Base-by-base conservation (phyloP, 30 jellyfish, hydroid and myxozoan species). In the Turritopsis rubra region DNA sequence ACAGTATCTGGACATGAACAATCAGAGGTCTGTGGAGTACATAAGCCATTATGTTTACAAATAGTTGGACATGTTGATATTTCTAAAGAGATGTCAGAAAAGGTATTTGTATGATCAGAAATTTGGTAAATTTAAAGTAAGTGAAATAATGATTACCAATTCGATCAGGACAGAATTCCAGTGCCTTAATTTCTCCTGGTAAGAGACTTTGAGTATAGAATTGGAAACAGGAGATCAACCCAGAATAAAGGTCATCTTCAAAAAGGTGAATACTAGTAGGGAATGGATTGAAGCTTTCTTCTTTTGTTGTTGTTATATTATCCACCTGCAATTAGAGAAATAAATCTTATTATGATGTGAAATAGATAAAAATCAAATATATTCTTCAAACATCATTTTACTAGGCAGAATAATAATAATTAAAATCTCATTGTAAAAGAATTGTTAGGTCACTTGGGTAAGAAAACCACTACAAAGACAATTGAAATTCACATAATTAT, bases 141-240 rank as follows among this genome's bases (percentile, higher is more conserved):
- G 28, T n/a, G 30, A 68, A 16, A 68, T 68, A 0, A 0, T 68
- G 19, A 9, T 23, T 68, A 19, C 77, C 77, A n/a, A 68, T 68
- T 68, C 77, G 28, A 27, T 68, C 30, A 27, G 77, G 77, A 22
- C 77, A 68, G 30, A 68, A 68, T 22, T 68, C 77, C 8, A 68
- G 19, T 23, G 77, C 77, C 19, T 68, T 27, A 22, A 68, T 19
- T 19, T 68, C 31, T 68, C 31, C 28, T 68, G 77, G 0, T n/a
- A 27, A n/a, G 19, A 68, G 28, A 27, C 77, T 68, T 9, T 68
- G 9, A 68, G 28, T 68, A 27, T 68, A 68, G 77, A 68, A 27
- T 68, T 68, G 77, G 30, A 68, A 68, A 68, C 77, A 68, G 16
- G 77, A 68, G 8, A 68, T n/a, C 28, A 68, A 27, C 22, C 77